Percentiles rank a stretch among this genome's conserved stretches.
Evolutionary conservation across 2,888 invertebrate species (phyloP).

Genomic region (Onthophagus sagittarius): DNA sequence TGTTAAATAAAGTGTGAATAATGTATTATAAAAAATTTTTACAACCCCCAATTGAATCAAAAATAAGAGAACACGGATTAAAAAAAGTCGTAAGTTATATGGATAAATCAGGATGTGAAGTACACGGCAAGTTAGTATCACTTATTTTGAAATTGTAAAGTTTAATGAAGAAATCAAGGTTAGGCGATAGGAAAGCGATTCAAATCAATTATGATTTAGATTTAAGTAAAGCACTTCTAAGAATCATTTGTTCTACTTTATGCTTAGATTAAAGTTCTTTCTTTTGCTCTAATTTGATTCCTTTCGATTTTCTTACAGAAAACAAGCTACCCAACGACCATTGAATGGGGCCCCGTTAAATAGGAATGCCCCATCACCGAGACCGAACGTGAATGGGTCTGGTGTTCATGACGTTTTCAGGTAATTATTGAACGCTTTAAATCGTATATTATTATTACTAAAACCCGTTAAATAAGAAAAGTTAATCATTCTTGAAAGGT

Average conservation of each 20-base stretch:
- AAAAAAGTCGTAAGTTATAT: slow-evolving; percentile 41
- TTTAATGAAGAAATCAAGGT: too few relatives aligned
- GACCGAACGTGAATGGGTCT: slow-evolving; percentile 40
- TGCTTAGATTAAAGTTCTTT: neutral
- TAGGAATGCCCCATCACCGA: slow-evolving; percentile 37
- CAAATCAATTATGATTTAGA: neutral
- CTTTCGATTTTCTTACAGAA: slow-evolving; percentile 36
- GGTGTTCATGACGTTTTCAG: slow-evolving; percentile 35
- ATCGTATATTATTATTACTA: too few relatives aligned
- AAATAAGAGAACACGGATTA: slow-evolving; percentile 38
- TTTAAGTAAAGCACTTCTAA: neutral
- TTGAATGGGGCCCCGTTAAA: slow-evolving; percentile 40
- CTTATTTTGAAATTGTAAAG: too few relatives aligned
- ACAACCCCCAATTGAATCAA: slow-evolving; percentile 44
- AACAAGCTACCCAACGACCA: slow-evolving; percentile 38
- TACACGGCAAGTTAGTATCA: slow-evolving; percentile 34
- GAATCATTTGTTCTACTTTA: neutral
- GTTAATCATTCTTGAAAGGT: neutral
- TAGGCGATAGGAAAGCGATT: neutral
- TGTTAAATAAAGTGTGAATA: neutral
- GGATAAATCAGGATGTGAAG: slow-evolving; percentile 40
- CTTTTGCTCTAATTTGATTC: neutral
- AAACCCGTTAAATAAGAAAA: too few relatives aligned
- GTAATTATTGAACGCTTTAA: slow-evolving; percentile 25
- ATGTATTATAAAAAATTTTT: slow-evolving; percentile 48